Evolutionary conservation across 1,140 invertebrate genomes (phyloP).

Genomic region (Oryzaephilus surinamensis): DNA sequence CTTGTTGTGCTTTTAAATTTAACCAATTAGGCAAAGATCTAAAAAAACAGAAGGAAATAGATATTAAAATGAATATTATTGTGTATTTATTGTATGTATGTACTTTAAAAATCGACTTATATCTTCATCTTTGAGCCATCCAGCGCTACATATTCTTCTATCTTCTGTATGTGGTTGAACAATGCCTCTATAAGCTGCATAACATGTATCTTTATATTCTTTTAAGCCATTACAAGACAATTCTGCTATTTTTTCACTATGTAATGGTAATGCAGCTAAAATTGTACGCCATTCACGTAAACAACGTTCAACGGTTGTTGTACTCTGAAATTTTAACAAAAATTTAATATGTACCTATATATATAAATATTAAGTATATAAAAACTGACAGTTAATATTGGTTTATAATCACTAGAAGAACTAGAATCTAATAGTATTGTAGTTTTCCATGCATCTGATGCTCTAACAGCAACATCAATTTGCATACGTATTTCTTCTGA

Average conservation of each 20-base stretch:
- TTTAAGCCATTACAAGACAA: conserved; percentile 58
- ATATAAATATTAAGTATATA: not conserved
- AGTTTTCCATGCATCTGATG: conserved; percentile 61
- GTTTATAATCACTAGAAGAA: conserved; percentile 46
- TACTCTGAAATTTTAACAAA: conserved; percentile 44
- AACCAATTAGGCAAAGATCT: conserved; percentile 77
- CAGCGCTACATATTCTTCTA: conserved; percentile 70
- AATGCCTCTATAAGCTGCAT: conserved; percentile 62
- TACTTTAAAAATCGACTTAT: conserved; percentile 81
- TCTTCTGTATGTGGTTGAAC: conserved; percentile 74
- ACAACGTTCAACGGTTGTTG: conserved; percentile 59
- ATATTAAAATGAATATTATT: conserved; percentile 4
- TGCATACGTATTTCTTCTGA: conserved; percentile 47
- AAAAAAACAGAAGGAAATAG: conserved; percentile 2
- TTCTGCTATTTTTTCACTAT: conserved; percentile 57
- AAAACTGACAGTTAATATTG: conserved; percentile 54
- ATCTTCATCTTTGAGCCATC: conserved; percentile 91
- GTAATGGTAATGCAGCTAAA: conserved; percentile 60
- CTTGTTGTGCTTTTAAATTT: conserved; percentile 51
- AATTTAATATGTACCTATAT: not conserved
- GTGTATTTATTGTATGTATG: conserved; percentile 10
- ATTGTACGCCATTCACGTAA: conserved; percentile 57
- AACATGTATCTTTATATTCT: conserved; percentile 66
- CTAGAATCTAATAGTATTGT: conserved; percentile 56
- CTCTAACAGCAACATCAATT: conserved; percentile 58